These are phyloP conservation scores for Neogale vison DNA, from an alignment of 2,113 vertebrate genomes.

Conservation along the genomic window DNA sequence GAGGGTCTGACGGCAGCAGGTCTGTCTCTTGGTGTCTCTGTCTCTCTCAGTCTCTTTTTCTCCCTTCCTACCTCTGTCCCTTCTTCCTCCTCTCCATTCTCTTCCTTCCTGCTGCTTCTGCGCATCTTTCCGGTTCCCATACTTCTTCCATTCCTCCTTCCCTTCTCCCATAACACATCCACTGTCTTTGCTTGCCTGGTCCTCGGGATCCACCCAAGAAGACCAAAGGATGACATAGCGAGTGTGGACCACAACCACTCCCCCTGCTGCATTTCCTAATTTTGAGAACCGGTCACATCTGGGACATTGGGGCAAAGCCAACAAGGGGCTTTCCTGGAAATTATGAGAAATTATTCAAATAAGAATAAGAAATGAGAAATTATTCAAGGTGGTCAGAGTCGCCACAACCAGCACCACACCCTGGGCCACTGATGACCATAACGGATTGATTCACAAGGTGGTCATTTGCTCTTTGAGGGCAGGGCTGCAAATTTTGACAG, in stretches of 20 bases:
- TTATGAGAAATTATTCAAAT: slow-evolving; percentile 3
- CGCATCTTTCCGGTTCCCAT: too few species aligned
- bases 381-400: background rate
- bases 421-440: background rate
- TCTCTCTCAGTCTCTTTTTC: background rate
- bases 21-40: background rate
- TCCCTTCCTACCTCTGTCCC: background rate
- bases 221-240: too few species aligned
- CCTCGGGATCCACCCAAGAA: background rate
- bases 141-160: background rate
- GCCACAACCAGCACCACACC: background rate
- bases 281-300: background rate
- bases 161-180: background rate
- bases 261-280: background rate
- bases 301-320: background rate
- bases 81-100: too few species aligned
- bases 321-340: background rate
- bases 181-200: background rate
- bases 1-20: slow-evolving; percentile 35
- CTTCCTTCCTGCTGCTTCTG: too few species aligned
- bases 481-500: background rate
- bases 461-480: fast-evolving
- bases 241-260: too few species aligned
- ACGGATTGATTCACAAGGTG: too few species aligned
- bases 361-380: background rate